A percentile compares a stretch with the other conserved stretches of the same genome.
phyloP scores from a whole-genome alignment of 2,113 vertebrate species.

The Kryptolebias marmoratus region DNA sequence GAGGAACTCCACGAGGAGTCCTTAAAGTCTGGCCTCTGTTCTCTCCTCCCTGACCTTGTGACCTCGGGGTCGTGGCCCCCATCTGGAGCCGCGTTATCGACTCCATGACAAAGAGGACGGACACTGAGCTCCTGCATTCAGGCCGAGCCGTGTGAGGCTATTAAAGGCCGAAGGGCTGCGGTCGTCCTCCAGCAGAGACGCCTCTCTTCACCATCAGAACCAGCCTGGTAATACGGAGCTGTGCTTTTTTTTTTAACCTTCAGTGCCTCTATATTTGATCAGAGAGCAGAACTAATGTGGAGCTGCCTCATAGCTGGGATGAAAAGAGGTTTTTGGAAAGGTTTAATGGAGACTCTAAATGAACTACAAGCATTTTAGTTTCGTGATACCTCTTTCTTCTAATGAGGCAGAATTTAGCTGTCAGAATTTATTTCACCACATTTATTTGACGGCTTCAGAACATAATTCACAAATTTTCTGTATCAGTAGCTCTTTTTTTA shows the following conservation, averaged over 20 bases:
- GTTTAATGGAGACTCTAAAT: too few relatives aligned
- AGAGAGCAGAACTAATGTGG: slow-evolving; percentile 54
- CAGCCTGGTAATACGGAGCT: slow-evolving; percentile 30
- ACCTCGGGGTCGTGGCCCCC: background rate
- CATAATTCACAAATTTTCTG: too few relatives aligned
- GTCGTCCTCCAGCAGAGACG: slow-evolving; percentile 22
- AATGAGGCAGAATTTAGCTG: too few relatives aligned
- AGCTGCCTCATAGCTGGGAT: background rate
- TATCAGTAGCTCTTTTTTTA: too few relatives aligned
- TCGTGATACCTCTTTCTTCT: too few relatives aligned
- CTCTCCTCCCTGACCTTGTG: slow-evolving; percentile 14
- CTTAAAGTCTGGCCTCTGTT: slow-evolving; percentile 70
- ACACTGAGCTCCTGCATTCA: slow-evolving; percentile 50
- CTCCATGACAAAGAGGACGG: slow-evolving; percentile 46
- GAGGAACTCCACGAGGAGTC: slow-evolving; percentile 71
- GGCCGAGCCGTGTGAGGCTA: slow-evolving; percentile 29
- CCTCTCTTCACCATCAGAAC: too few relatives aligned
- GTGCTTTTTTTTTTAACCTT: slow-evolving; percentile 22
- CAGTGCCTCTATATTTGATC: background rate
- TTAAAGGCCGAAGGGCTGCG: slow-evolving; percentile 65
- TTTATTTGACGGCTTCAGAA: too few relatives aligned
- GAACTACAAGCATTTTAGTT: too few relatives aligned
- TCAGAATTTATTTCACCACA: too few relatives aligned
- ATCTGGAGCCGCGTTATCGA: slow-evolving; percentile 58
- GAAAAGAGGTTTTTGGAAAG: too few relatives aligned